Evolutionary conservation across 2,113 vertebrate genomes (phyloP).

Genomic region (Mohoua ochrocephala): DNA sequence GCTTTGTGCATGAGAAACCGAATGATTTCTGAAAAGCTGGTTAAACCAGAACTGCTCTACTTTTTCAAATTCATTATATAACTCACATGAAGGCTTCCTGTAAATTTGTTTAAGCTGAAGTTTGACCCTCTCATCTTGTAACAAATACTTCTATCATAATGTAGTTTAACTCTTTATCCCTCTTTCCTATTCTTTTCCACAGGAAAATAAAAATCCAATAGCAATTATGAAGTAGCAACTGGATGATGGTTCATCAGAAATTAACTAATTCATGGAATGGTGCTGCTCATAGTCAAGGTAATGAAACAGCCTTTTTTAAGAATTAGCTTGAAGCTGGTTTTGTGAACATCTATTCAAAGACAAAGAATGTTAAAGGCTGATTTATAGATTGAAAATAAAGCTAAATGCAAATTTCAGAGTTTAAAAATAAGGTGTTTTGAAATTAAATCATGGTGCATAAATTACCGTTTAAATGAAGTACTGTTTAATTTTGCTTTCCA

Average conservation of each 20-base stretch:
- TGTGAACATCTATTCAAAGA: background rate
- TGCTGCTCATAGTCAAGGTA: background rate
- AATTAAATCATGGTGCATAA: background rate
- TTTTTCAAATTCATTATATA: background rate
- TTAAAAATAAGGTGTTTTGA: background rate
- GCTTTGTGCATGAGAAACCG: background rate
- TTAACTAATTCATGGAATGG: background rate
- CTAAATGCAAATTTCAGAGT: background rate
- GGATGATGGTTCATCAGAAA: background rate
- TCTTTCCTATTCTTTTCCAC: background rate
- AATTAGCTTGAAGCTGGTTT: background rate
- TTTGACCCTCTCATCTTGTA: background rate
- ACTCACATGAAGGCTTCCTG: background rate
- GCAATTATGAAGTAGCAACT: background rate
- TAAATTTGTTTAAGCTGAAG: background rate
- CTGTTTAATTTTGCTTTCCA: background rate
- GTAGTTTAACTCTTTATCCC: background rate
- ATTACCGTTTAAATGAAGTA: background rate
- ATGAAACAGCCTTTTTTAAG: background rate
- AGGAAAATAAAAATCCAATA: background rate
- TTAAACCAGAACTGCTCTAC: background rate
- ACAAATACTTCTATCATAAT: background rate
- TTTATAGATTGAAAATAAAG: background rate
- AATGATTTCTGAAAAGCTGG: background rate
- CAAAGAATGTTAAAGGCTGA: background rate